These are phyloP conservation scores for Drosophila macrospina DNA, from an alignment of 2,888 invertebrate genomes.

Conservation along the genomic window DNA sequence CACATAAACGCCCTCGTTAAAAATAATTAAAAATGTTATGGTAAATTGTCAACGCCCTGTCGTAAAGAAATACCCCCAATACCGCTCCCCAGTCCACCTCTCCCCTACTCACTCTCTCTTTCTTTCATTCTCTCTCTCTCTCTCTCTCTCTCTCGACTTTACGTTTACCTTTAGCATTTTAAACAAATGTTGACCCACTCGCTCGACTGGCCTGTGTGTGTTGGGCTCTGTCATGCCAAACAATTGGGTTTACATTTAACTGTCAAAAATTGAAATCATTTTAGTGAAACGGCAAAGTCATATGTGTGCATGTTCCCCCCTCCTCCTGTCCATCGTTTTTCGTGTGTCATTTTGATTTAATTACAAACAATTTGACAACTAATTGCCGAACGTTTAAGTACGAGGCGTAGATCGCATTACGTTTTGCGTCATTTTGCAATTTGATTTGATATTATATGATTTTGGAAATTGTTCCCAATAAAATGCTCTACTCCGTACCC, in stretches of 20 bases:
- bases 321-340: conserved; percentile 34
- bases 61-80: conserved; percentile 14
- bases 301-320: conserved; percentile 20
- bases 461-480: conserved; percentile 71
- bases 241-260: conserved; percentile 71
- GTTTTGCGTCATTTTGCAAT: conserved; percentile 78
- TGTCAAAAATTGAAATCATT: conserved; percentile 73
- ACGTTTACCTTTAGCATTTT: conserved; percentile 11
- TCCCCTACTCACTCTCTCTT: no score
- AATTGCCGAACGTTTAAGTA: conserved; percentile 78
- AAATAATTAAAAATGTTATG: conserved; percentile 78
- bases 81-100: not conserved
- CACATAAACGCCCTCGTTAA: conserved; percentile 78
- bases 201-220: conserved; percentile 29
- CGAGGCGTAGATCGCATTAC: conserved; percentile 71
- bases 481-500: conserved; percentile 33
- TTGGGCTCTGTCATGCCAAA: conserved; percentile 61
- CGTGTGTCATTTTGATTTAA: conserved; percentile 78
- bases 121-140: no score
- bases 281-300: conserved; percentile 73
- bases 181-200: conserved; percentile 62
- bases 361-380: conserved; percentile 82
- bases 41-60: conserved; percentile 77
- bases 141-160: no score
- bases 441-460: conserved; percentile 71